Evolutionary conservation across 2,888 invertebrate genomes (phyloP), one percentile per base, ranked within the genome.

Genomic region (Zaprionus lineosus): DNA sequence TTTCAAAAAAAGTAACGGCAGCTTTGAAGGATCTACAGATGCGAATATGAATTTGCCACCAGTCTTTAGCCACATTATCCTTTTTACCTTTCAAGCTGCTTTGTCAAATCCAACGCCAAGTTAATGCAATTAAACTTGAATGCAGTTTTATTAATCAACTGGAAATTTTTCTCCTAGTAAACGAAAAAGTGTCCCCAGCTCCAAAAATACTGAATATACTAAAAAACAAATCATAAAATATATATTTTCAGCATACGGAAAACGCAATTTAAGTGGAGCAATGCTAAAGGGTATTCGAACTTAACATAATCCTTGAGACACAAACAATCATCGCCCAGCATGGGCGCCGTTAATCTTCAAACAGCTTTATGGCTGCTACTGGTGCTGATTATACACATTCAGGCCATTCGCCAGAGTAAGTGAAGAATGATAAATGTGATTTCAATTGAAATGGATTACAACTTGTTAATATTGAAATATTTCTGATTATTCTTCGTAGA

Each of bases 401-500:
- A 67, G 43, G 87, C 84, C 7, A 79, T 67, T 3, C 64, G 79
- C 36, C 64, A 88, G 66, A 87, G 87, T 87, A 59, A 76, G 83
- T 78, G 26, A 14, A 34, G 8, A 12, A 14, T 28, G 7, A 5
- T n/a, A 18, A 14, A 16, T 5, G n/a, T n/a, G n/a, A n/a, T n/a
- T n/a, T n/a, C n/a, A n/a, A n/a, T n/a, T n/a, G n/a, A n/a, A n/a
- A n/a, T n/a, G n/a, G n/a, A n/a, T n/a, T n/a, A n/a, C n/a, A 15
- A 8, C 12, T 16, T 18, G 2, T 1, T 9, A 19, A 7, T 19
- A 11, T 12, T 26, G 4, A 8, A 21, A 6, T 12, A 26, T 26
- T 15, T 1, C 41, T 21, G 1, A 0, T 2, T 1, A 14, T 6
- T 1, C 1, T 7, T 11, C 11, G 11, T 91, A 95, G 94, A 94